Base-by-base conservation (phyloP, 1,140 invertebrate genomes). In the Gryon sp. region DNA sequence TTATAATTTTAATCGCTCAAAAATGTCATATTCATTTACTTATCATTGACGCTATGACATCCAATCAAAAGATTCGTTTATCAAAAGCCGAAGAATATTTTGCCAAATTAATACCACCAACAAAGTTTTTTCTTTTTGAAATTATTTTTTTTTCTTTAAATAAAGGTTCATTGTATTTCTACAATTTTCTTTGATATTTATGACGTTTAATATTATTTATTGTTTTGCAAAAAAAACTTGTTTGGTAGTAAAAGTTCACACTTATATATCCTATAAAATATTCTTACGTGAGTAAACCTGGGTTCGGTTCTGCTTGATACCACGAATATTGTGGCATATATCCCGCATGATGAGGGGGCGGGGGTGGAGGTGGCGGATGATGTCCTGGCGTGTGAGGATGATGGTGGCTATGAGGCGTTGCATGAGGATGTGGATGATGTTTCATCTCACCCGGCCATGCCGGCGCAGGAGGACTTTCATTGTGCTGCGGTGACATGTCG, bases 271-370 rank as follows among this genome's bases (percentile, higher is more conserved):
- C 60, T 62, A 77, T 68, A 76, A 60, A 79, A 80, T 69, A 80
- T 59, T 91, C 92, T 93, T 85, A 94, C 92, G 93, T 93, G 80
- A 94, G 89, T 72, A 94, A 87, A 84, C 92, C 92, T 74, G 92
- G 92, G 87, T 93, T 93, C 66, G 92, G 90, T 70, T 93, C 92
- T 62, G 92, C 87, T 83, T 93, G 92, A 86, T 94, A 94, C 93
- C 93, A 94, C 60, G 92, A 93, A 87, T 94, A 94, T 89, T 93
- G 92, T 48, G 92, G 92, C 89, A 94, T 92, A 86, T 93, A 93
- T 63, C 91, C 90, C 52, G 88, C 84, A 72, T 89, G 89, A 83
- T 90, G 84, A 36, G 86, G 83, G 50, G 87, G 86, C 38, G 87
- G 85, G 38, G 88, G 87, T 52, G 88, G 87, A 14, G 87, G 87